phyloP scores from a whole-genome alignment of 2,113 vertebrate species.

The Dendrocopos noguchii region DNA sequence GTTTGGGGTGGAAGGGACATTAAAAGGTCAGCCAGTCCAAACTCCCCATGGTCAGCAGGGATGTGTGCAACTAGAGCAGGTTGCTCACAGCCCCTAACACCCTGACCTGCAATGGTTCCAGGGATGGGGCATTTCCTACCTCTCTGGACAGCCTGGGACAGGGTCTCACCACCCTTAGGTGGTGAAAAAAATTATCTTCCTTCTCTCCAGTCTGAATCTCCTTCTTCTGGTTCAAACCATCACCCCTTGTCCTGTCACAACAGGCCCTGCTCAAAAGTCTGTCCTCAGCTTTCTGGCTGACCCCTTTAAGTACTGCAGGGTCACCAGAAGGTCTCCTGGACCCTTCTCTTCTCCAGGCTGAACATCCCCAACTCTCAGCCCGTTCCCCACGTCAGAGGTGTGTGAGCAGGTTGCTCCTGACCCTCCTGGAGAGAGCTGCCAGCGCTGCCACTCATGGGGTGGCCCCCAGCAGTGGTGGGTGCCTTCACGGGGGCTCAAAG shows the following conservation, averaged over 20 bases:
- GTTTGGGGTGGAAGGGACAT: background rate
- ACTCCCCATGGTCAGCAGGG: background rate
- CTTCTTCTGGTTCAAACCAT: background rate
- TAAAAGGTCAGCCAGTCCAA: background rate
- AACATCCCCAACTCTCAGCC: background rate
- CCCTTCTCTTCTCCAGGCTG: background rate
- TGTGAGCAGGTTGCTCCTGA: background rate
- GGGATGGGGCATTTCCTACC: background rate
- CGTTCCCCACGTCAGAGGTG: no score
- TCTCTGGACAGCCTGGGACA: background rate
- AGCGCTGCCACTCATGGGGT: background rate
- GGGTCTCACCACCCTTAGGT: background rate
- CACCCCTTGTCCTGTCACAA: background rate
- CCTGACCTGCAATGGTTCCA: background rate
- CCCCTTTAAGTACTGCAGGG: background rate
- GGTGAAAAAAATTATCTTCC: background rate
- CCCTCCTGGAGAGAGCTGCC: background rate
- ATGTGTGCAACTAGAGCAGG: background rate
- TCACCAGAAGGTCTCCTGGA: background rate
- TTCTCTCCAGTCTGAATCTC: background rate
- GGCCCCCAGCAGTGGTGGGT: background rate
- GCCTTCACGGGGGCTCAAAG: background rate
- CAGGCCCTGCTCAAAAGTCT: background rate
- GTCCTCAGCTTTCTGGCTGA: background rate
- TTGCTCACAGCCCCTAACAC: background rate